phyloP scores from a whole-genome alignment of 2,113 vertebrate genomes.

The Verasper variegatus region DNA sequence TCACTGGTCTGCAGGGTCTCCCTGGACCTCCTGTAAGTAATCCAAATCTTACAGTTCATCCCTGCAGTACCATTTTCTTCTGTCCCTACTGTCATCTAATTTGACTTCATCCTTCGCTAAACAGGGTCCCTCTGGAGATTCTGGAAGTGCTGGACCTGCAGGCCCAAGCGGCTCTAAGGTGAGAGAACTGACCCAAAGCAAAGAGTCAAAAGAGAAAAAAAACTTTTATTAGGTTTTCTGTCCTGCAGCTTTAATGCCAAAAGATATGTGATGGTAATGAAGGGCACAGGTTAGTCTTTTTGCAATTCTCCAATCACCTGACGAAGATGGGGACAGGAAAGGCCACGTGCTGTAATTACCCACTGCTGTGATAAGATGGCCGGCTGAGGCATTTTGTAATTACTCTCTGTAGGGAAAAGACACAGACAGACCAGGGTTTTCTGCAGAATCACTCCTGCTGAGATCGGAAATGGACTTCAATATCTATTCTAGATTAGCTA shows the following conservation, averaged over 20 bases:
- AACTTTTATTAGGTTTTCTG: conserved; percentile 27
- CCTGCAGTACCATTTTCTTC: neutral
- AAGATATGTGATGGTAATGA: conserved; percentile 58
- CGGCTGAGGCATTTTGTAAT: conserved; percentile 63
- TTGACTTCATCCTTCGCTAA: conserved; percentile 15
- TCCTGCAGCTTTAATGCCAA: conserved; percentile 22
- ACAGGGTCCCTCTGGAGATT: conserved; percentile 93
- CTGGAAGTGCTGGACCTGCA: conserved; percentile 88
- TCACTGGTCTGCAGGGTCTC: conserved; percentile 97
- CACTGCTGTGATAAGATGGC: conserved; percentile 64
- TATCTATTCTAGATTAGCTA: conserved; percentile 59
- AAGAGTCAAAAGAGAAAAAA: conserved; percentile 15
- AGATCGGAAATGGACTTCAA: conserved; percentile 54
- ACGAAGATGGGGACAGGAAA: conserved; percentile 37
- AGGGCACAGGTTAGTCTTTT: conserved; percentile 59
- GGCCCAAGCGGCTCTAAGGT: conserved; percentile 93
- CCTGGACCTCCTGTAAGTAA: conserved; percentile 94
- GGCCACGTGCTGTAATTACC: conserved; percentile 63
- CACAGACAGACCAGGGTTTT: conserved; percentile 30
- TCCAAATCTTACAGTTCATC: neutral
- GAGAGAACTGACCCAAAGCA: conserved; percentile 39
- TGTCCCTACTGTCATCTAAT: neutral
- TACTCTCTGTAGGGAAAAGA: conserved; percentile 52
- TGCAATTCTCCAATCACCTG: conserved; percentile 64
- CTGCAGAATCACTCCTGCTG: conserved; percentile 45